Evolutionary conservation across 2,113 vertebrate species (phyloP).

Genomic region (Nibea coibor): DNA sequence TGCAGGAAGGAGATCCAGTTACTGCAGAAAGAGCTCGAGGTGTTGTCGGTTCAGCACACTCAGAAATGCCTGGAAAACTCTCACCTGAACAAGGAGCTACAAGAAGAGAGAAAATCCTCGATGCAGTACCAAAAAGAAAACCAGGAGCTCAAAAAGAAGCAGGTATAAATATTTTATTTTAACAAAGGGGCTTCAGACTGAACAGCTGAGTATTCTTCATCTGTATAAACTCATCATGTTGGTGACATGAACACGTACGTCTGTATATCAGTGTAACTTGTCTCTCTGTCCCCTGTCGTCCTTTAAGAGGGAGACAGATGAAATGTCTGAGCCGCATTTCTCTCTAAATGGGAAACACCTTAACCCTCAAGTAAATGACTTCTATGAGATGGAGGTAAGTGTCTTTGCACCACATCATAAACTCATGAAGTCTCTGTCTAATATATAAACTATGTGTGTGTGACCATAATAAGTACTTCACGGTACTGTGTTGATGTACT

Average conservation of each 20-base stretch:
- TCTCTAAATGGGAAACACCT: conserved; percentile 85
- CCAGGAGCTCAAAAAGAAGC: conserved; percentile 91
- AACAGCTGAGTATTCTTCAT: background rate
- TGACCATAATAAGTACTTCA: background rate
- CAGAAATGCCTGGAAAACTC: conserved; percentile 96
- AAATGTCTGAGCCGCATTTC: conserved; percentile 86
- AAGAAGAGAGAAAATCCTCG: conserved; percentile 89
- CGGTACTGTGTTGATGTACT: background rate
- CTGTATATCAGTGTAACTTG: background rate
- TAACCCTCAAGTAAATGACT: conserved; percentile 85
- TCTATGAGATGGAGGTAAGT: conserved; percentile 90
- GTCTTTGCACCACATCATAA: background rate
- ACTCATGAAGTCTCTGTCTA: background rate
- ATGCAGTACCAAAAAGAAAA: conserved; percentile 90
- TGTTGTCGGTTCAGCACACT: conserved; percentile 93
- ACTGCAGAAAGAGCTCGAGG: conserved; percentile 92
- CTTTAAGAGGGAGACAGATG: conserved; percentile 83
- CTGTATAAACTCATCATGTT: background rate
- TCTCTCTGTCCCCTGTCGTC: background rate
- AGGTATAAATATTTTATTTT: conserved; percentile 78
- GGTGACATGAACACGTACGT: background rate
- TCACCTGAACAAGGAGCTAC: conserved; percentile 90
- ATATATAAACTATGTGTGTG: too few species aligned
- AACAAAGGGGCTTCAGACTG: background rate
- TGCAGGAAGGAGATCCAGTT: conserved; percentile 90